Evolutionary conservation across 2,113 vertebrate genomes (phyloP).

Genomic region (Mormyrus iriodes): DNA sequence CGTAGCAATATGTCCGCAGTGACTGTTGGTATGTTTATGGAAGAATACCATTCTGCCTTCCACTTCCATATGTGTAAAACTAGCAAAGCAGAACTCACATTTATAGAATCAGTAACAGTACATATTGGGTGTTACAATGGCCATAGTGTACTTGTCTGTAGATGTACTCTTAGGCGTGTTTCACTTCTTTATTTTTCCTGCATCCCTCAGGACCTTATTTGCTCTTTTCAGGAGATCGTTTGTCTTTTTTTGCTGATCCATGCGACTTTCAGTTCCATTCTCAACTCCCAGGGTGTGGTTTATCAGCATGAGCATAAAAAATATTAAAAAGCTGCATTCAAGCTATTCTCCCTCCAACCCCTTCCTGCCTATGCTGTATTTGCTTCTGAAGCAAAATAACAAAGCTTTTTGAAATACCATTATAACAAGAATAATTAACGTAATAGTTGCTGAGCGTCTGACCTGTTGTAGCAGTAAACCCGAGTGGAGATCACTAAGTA

Average conservation of each 20-base stretch:
- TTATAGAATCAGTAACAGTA: background rate
- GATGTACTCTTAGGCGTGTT: background rate
- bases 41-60: background rate
- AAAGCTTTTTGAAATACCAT: background rate
- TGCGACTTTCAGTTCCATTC: background rate
- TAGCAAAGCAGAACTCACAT: background rate
- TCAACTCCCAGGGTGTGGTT: background rate
- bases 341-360: background rate
- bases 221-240: background rate
- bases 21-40: background rate
- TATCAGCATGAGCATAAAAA: background rate
- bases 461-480: background rate
- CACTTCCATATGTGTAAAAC: background rate
- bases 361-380: background rate
- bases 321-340: background rate
- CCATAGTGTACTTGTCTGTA: background rate
- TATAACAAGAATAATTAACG: background rate
- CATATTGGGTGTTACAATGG: background rate
- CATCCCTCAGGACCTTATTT: constrained; percentile 5
- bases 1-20: background rate
- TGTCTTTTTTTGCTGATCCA: background rate
- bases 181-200: background rate
- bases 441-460: background rate
- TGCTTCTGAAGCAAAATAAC: background rate
- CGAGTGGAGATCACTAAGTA: background rate